phyloP scores from a whole-genome alignment of 2,113 vertebrate genomes.

The Heterotis niloticus region DNA sequence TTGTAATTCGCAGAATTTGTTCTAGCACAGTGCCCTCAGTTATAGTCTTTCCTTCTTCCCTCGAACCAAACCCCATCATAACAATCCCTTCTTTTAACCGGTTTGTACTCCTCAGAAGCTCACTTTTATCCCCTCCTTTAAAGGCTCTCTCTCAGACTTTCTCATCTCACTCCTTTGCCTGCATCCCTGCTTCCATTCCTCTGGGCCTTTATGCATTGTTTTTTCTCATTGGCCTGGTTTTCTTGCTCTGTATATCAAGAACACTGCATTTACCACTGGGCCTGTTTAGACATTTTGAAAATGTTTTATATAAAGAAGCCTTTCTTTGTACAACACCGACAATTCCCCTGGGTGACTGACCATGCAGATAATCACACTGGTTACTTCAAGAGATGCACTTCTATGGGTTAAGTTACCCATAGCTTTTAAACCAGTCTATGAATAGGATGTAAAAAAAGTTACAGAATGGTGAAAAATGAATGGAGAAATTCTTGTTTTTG shows the following conservation, averaged over 20 bases:
- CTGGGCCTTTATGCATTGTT: neutral
- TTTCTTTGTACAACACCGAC: neutral
- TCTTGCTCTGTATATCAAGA: neutral
- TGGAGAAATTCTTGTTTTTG: neutral
- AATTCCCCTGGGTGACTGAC: neutral
- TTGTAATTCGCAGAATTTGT: no score
- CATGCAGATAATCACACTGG: neutral
- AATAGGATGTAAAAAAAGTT: neutral
- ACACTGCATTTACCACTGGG: neutral
- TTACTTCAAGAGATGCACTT: conserved; percentile 1
- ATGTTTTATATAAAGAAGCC: neutral
- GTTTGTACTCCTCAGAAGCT: neutral
- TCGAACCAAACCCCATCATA: neutral
- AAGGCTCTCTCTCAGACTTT: neutral
- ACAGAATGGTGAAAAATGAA: neutral
- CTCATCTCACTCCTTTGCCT: neutral
- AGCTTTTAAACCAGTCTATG: neutral
- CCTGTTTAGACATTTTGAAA: neutral
- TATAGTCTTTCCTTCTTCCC: neutral
- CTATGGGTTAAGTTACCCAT: neutral
- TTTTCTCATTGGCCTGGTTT: neutral
- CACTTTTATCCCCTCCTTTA: neutral
- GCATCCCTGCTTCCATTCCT: neutral
- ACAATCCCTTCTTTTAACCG: neutral
- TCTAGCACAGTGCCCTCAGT: neutral